Base-by-base conservation (phyloP, 2,797 vertebrate genomes). In the Acanthurus lineatus region DNA sequence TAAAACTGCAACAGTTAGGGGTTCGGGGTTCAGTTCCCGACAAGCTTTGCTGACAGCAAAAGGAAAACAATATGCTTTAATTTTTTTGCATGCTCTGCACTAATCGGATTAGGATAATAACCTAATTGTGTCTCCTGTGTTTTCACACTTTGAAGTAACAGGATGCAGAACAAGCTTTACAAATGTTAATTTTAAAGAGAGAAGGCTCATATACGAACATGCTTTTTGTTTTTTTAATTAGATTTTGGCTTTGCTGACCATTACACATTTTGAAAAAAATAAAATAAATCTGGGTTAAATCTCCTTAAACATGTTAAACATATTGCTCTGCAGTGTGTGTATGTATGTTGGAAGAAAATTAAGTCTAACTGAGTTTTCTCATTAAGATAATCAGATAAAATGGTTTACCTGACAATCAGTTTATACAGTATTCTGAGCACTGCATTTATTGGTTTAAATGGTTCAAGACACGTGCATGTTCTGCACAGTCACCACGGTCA, bases 361-460 rank as follows among this genome's bases (percentile, higher is more conserved):
- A 8, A 3, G 2, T 44, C 9, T 0, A 40, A 60, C 48, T 9
- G 2, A 53, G 28, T 40, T 4, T 32, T 14, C 14, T 16, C 1
- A n/a, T 67, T 38, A 17, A 54, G 15, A 65, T 42, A 61, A 76
- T 73, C 16, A 16, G 8, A 75, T 52, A 32, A 42, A 79, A 79
- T 47, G 7, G 44, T 20, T 73, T 22, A 3, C 20, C 19, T 16
- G 6, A 22, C 19, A 54, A 40, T 3, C 19, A 4, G 49, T 35
- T 6, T 35, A 35, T 35, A 35, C 32, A 47, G 38, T 64, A 40
- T 7, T 12, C 7, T 32, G 16, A 60, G 35, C 0, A 12, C 19
- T n/a, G 20, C n/a, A n/a, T 53, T 65, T 22, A 79, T 48, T 73
- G 22, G 45, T 62, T 82, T 73, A 69, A 77, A 82, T 32, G 52